Evolutionary conservation across 2,888 invertebrate genomes (phyloP), one percentile per base, ranked within the genome.

Genomic region (Liodrosophila aerea): DNA sequence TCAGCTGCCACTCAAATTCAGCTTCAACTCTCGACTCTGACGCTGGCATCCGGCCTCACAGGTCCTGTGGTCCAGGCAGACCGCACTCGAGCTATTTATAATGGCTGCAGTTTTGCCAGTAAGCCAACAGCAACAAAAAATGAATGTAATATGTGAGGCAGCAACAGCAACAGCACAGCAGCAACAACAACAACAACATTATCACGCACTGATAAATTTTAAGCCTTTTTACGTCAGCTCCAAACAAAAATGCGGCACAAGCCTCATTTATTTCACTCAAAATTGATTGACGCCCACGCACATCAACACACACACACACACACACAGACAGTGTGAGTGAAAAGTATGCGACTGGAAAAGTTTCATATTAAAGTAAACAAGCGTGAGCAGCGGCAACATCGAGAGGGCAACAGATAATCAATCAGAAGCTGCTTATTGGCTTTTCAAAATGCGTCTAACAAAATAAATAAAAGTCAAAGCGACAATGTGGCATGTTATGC

Each of bases 401-500:
- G 49, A 58, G 54, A 34, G 44, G 69, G 57, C 62, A 68, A 50
- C 64, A 81, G 77, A 84, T 85, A 85, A 80, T 80, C 80, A 80
- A 84, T 80, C 80, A 80, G 80, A 71, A 64, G 85, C 82, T 75
- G 82, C 80, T 84, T 84, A 80, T 80, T 80, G 80, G 82, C 82
- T 80, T 80, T 77, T 77, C 76, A 82, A 77, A 77, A 84, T 77
- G 73, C 82, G 67, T 77, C 78, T 62, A 68, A 66, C 69, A 84
- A 81, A 80, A 80, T 80, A 84, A 80, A 81, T 84, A 78, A 81
- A 77, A 76, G 81, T 73, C 77, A 64, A 67, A 65, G 77, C 85
- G 84, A 74, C 72, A 76, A 64, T 76, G 81, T 74, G 77, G 81
- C 77, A 59, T 65, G 72, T 62, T 74, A 49, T 63, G 68, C 57